phyloP scores from a whole-genome alignment of 1,140 invertebrate genomes.

The Ectropis grisescens region DNA sequence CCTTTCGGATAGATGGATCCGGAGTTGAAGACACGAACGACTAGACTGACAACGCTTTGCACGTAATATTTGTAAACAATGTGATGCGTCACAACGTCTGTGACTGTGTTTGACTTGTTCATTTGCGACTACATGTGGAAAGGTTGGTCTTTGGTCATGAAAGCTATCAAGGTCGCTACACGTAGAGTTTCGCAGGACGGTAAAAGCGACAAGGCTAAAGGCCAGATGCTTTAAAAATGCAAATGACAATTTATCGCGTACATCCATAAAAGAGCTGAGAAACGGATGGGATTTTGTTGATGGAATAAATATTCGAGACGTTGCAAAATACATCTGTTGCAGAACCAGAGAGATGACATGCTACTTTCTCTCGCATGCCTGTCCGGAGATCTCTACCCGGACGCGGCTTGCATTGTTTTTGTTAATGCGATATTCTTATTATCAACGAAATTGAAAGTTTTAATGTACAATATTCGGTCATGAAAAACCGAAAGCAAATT shows the following conservation, averaged over 20 bases:
- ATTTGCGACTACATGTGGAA: no score
- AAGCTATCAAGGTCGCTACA: neutral
- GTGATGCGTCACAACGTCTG: neutral
- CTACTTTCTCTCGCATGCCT: constrained; percentile 43
- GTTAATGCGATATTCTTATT: constrained; percentile 50
- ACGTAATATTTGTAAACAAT: constrained; percentile 7
- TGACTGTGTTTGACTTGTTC: no score
- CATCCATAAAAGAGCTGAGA: constrained; percentile 12
- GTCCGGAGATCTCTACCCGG: constrained; percentile 30
- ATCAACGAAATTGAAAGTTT: constrained; percentile 49
- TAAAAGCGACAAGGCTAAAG: constrained; percentile 8
- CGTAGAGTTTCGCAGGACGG: neutral
- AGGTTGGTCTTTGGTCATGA: no score
- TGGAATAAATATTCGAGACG: constrained; percentile 35
- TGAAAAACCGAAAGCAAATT: constrained; percentile 41
- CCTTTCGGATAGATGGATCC: no score
- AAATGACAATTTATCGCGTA: constrained; percentile 17
- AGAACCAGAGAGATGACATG: constrained; percentile 34
- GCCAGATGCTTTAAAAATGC: constrained; percentile 9
- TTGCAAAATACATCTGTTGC: constrained; percentile 27
- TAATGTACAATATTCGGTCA: constrained; percentile 31
- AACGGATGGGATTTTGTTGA: constrained; percentile 18
- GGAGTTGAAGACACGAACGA: neutral
- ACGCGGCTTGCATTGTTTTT: constrained; percentile 52
- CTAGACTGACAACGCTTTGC: neutral